Conservation (phyloP, 2,888 invertebrate genomes). For the Mesorhabditis spiculigera region DNA sequence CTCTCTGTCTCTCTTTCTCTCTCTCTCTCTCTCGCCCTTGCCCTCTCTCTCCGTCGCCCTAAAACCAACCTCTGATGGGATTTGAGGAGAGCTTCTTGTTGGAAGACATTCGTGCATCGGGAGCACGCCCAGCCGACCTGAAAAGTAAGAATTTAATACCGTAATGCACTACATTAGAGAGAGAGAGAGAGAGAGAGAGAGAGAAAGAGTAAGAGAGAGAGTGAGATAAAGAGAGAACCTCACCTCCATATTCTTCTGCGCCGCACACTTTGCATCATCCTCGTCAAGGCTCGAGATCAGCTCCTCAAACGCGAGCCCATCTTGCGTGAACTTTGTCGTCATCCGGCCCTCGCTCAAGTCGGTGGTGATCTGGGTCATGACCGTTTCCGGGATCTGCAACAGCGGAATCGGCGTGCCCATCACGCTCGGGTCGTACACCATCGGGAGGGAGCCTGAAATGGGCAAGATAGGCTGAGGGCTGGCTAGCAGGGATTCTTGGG, state of each 20-base stretch:
- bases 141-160: too few species aligned
- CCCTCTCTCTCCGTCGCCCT: too few species aligned
- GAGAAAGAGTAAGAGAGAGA: too few species aligned
- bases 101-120: constrained; percentile 55
- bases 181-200: background rate
- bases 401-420: constrained; percentile 64
- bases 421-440: constrained; percentile 61
- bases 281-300: constrained; percentile 18
- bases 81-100: constrained; percentile 43
- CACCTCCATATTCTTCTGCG: constrained; percentile 19
- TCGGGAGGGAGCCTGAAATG: constrained; percentile 43
- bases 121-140: constrained; percentile 59
- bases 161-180: background rate
- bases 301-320: constrained; percentile 25
- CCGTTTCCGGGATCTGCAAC: constrained; percentile 67
- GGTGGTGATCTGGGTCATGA: constrained; percentile 55
- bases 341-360: constrained; percentile 35
- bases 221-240: background rate
- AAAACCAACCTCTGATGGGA: constrained; percentile 42
- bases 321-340: constrained; percentile 30
- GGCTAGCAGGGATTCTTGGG: background rate
- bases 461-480: too few species aligned
- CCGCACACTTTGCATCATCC: constrained; percentile 21
- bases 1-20: too few species aligned
- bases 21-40: too few species aligned